Percentiles rank a stretch among this genome's conserved stretches.
phyloP scores from a whole-genome alignment of 2,888 invertebrate species.

The Microplitis manilae region DNA sequence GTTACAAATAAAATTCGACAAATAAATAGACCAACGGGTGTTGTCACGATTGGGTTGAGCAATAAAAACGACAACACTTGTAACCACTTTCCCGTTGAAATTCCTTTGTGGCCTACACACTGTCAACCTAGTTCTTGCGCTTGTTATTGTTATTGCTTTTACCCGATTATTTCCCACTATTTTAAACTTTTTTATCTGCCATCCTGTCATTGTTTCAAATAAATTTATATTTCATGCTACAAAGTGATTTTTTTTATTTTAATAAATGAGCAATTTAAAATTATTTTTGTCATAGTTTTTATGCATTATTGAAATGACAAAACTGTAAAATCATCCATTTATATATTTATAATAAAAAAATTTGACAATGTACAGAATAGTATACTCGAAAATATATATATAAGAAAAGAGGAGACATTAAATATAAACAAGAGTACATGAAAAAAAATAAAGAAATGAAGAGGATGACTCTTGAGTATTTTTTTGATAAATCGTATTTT shows the following conservation, averaged over 20 bases:
- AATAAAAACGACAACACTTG: slow-evolving; percentile 44
- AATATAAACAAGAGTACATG: neutral
- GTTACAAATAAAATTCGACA: slow-evolving; percentile 31
- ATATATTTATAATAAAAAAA: no score
- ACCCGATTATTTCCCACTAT: neutral
- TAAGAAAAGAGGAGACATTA: neutral
- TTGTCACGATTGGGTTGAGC: slow-evolving; percentile 42
- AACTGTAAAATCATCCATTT: no score
- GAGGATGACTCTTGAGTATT: slow-evolving; percentile 18
- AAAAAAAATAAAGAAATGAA: neutral
- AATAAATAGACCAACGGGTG: slow-evolving; percentile 35
- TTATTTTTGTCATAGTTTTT: no score
- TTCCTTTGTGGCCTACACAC: neutral
- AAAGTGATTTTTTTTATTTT: neutral
- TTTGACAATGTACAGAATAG: no score
- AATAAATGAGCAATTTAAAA: no score
- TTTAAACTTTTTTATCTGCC: neutral
- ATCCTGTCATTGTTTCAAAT: neutral
- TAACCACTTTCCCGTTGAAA: slow-evolving; percentile 22
- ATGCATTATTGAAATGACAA: no score
- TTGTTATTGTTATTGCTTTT: neutral
- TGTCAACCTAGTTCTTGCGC: neutral
- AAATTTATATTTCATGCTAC: neutral
- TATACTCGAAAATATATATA: neutral
- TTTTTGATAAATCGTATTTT: slow-evolving; percentile 10